Evolutionary conservation across 2,888 invertebrate species (phyloP).

Genomic region (Tiphia femorata): DNA sequence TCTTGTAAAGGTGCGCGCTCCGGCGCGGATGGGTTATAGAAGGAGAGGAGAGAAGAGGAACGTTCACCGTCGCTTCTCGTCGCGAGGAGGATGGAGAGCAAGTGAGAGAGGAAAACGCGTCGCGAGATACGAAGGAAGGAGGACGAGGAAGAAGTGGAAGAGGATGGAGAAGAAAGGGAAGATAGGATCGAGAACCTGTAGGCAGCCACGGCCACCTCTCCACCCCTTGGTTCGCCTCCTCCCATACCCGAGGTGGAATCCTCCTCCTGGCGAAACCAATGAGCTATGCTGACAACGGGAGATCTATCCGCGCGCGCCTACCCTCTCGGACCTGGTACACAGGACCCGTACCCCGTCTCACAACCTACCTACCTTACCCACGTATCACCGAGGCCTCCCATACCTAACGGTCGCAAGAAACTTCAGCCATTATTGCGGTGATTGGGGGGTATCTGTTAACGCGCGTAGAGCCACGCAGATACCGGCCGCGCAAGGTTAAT

Average conservation of each 20-base stretch:
- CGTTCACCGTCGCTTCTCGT: no score
- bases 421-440: slow-evolving; percentile 49
- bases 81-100: slow-evolving; percentile 14
- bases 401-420: slow-evolving; percentile 56
- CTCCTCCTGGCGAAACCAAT: slow-evolving; percentile 41
- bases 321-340: slow-evolving; percentile 13
- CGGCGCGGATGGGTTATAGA: slow-evolving; percentile 38
- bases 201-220: no score
- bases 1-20: slow-evolving; percentile 51
- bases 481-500: slow-evolving; percentile 30
- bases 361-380: slow-evolving; percentile 26
- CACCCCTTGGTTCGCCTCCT: no score
- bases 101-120: slow-evolving; percentile 3
- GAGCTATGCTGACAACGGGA: slow-evolving; percentile 46
- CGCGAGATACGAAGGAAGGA: not conserved
- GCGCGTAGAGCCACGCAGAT: slow-evolving; percentile 42
- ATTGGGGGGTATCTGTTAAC: slow-evolving; percentile 53
- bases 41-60: slow-evolving; percentile 20
- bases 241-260: slow-evolving; percentile 40
- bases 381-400: no score
- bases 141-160: slow-evolving; percentile 19
- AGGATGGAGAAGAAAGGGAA: slow-evolving; percentile 40
- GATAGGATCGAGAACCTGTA: slow-evolving; percentile 62
- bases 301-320: slow-evolving; percentile 45
- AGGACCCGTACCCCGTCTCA: slow-evolving; percentile 4